Conservation (phyloP, 2,797 vertebrate species). For the Austrolebias charrua region DNA sequence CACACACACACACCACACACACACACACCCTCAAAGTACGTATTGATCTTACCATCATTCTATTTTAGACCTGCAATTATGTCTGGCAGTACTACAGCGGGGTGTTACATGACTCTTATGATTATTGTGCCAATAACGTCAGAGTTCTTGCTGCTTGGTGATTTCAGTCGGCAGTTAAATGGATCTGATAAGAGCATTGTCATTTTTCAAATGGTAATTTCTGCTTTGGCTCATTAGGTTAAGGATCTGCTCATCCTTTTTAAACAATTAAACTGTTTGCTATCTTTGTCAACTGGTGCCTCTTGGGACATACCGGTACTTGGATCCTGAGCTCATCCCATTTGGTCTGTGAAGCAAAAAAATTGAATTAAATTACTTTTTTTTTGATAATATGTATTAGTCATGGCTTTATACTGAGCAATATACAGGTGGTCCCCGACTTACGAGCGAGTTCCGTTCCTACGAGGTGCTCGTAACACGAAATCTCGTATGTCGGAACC, state of each 20-base stretch:
- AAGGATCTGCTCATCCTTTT: conserved; percentile 19
- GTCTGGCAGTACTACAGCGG: conserved; percentile 58
- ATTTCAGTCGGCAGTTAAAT: conserved; percentile 38
- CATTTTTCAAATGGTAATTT: conserved; percentile 25
- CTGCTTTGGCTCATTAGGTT: not conserved
- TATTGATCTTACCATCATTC: conserved; percentile 69
- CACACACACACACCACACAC: too few species aligned
- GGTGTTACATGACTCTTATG: conserved; percentile 66
- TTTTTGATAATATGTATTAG: too few species aligned
- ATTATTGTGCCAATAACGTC: conserved; percentile 66
- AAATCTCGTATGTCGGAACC: too few species aligned
- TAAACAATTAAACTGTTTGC: not conserved
- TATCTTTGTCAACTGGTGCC: not conserved
- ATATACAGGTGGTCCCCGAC: too few species aligned
- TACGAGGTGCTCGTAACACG: too few species aligned
- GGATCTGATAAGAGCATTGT: conserved; percentile 28
- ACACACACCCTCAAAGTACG: conserved; percentile 10
- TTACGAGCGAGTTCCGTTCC: too few species aligned
- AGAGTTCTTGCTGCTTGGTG: conserved; percentile 31
- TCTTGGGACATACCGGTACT: too few species aligned
- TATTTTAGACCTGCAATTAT: conserved; percentile 67
- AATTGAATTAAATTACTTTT: too few species aligned
- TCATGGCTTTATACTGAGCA: too few species aligned
- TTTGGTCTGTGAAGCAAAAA: too few species aligned
- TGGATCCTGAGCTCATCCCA: too few species aligned